Evolutionary conservation across 2,888 invertebrate genomes (phyloP).

Genomic region (Drosophila parthenogenetica): DNA sequence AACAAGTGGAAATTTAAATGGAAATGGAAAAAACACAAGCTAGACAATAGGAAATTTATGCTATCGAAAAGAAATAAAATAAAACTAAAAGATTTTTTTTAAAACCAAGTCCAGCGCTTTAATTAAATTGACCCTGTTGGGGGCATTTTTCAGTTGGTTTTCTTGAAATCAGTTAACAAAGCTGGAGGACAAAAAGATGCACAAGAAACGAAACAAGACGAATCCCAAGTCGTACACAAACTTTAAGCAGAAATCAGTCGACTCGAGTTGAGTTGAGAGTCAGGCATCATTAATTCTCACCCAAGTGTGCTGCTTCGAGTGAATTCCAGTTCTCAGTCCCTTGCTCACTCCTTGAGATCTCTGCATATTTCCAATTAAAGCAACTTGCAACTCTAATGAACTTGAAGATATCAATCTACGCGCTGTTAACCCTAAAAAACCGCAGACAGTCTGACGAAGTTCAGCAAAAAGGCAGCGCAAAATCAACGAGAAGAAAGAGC

Average conservation of each 20-base stretch:
- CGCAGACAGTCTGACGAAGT: slow-evolving; percentile 47
- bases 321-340: neutral
- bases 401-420: slow-evolving; percentile 81
- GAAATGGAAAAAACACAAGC: slow-evolving; percentile 1
- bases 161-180: slow-evolving; percentile 72
- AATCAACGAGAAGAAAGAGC: slow-evolving; percentile 19
- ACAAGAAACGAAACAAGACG: slow-evolving; percentile 19
- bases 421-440: slow-evolving; percentile 77
- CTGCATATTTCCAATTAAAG: slow-evolving; percentile 80
- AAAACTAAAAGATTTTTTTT: neutral
- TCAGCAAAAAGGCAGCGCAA: slow-evolving; percentile 35
- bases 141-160: slow-evolving; percentile 32
- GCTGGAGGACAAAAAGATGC: slow-evolving; percentile 15
- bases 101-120: slow-evolving; percentile 40
- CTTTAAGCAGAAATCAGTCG: slow-evolving; percentile 65
- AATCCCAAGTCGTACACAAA: slow-evolving; percentile 22
- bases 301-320: slow-evolving; percentile 62
- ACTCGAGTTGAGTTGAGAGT: slow-evolving; percentile 27
- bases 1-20: slow-evolving; percentile 45
- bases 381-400: slow-evolving; percentile 78
- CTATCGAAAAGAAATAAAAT: neutral
- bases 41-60: neutral
- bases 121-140: slow-evolving; percentile 57
- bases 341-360: slow-evolving; percentile 32
- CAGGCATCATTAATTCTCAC: slow-evolving; percentile 78